Conservation (phyloP, 2,113 vertebrate genomes). For the Periophthalmodon schlosseri region DNA sequence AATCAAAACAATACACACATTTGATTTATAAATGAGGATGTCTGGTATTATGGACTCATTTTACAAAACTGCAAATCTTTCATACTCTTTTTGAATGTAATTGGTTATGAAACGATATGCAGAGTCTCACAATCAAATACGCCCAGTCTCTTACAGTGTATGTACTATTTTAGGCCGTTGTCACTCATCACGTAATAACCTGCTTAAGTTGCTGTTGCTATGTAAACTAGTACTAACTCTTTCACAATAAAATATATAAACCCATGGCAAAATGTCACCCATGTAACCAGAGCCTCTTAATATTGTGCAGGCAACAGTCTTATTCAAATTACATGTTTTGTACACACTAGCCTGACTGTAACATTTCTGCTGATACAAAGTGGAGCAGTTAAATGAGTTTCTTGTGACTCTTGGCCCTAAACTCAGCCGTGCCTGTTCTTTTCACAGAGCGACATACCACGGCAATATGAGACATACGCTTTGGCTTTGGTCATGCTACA, state of each 20-base stretch:
- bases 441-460: conserved; percentile 6
- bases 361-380: neutral
- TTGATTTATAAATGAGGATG: neutral
- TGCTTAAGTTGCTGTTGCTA: neutral
- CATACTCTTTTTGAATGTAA: neutral
- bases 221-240: neutral
- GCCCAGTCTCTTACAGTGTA: neutral
- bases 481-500: neutral
- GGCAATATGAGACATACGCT: conserved; percentile 1
- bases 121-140: neutral
- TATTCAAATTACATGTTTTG: neutral
- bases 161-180: neutral
- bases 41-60: neutral
- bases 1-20: too few species aligned
- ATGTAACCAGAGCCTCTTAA: neutral
- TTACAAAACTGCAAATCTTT: neutral
- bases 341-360: neutral
- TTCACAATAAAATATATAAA: neutral
- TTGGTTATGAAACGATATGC: neutral
- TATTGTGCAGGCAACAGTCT: neutral
- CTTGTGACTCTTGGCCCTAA: conserved; percentile 45
- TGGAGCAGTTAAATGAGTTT: conserved; percentile 22
- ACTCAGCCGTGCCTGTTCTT: neutral
- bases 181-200: neutral
- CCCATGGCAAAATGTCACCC: neutral